Evolutionary conservation across 2,113 vertebrate species (phyloP).

Genomic region (Oxyruncus cristatus): DNA sequence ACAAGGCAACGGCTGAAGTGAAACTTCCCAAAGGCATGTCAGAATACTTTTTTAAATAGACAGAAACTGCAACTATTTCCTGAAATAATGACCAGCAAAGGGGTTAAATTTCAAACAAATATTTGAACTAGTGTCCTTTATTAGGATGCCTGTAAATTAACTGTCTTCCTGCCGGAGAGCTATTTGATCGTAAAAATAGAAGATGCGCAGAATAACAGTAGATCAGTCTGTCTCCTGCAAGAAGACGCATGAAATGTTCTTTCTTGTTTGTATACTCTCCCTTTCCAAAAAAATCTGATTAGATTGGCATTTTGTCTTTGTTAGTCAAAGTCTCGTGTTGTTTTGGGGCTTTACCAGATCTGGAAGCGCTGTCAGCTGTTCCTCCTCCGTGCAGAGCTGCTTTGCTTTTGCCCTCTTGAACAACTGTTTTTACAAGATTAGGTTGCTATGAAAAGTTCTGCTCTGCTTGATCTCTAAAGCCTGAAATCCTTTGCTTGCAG

Average conservation of each 20-base stretch:
- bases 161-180: not conserved
- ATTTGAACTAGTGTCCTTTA: not conserved
- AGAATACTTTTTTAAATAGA: not conserved
- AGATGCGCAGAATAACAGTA: not conserved
- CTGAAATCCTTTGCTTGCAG: not conserved
- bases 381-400: not conserved
- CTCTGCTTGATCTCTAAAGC: not conserved
- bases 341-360: not conserved
- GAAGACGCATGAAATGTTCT: not conserved
- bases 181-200: not conserved
- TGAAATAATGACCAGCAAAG: not conserved
- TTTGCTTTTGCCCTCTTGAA: not conserved
- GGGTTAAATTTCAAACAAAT: not conserved
- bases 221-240: not conserved
- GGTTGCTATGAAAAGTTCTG: slow-evolving; percentile 1
- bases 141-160: not conserved
- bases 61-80: not conserved
- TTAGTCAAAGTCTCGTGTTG: not conserved
- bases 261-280: not conserved
- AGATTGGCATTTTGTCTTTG: not conserved
- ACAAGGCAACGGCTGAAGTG: not conserved
- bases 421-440: not conserved
- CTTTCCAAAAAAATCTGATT: not conserved
- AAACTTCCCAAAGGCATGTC: not conserved
- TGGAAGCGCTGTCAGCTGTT: not conserved